Percentiles rank a stretch among this genome's conserved stretches.
These are phyloP conservation scores for Copidosoma floridanum DNA, from an alignment of 1,140 invertebrate genomes.

Conservation along the genomic window DNA sequence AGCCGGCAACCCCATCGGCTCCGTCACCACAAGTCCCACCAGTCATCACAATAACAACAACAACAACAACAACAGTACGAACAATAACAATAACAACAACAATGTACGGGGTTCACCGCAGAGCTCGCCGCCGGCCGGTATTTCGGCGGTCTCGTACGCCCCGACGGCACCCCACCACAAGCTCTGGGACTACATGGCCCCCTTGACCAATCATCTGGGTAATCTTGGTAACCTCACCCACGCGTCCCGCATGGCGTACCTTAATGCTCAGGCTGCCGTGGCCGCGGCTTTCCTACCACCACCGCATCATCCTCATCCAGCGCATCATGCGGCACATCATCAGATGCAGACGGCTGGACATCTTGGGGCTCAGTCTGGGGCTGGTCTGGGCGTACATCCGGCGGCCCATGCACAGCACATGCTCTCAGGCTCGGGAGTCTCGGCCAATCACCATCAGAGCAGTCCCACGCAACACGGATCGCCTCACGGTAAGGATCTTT, in stretches of 20 bases:
- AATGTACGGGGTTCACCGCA: conserved; percentile 52
- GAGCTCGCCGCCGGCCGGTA: conserved; percentile 57
- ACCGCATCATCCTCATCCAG: conserved; percentile 58
- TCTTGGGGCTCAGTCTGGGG: conserved; percentile 44
- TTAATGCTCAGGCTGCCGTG: conserved; percentile 84
- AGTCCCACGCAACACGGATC: conserved; percentile 52
- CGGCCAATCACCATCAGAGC: conserved; percentile 51
- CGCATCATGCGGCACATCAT: conserved; percentile 53
- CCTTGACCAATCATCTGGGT: conserved; percentile 50
- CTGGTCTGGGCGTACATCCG: conserved; percentile 50
- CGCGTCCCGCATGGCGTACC: conserved; percentile 78
- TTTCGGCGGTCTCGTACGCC: conserved; percentile 53
- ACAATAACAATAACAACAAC: conserved; percentile 49
- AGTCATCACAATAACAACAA: too few species aligned
- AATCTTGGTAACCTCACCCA: conserved; percentile 56
- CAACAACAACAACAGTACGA: conserved; percentile 9
- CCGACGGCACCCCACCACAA: conserved; percentile 57
- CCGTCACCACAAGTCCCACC: conserved; percentile 44
- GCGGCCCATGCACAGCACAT: conserved; percentile 53
- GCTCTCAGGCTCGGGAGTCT: conserved; percentile 47
- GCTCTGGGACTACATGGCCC: conserved; percentile 56
- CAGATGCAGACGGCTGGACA: conserved; percentile 54
- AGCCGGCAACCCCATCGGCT: conserved; percentile 21
- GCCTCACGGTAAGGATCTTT: conserved; percentile 51
- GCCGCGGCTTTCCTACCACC: conserved; percentile 80